Evolutionary conservation across 2,888 invertebrate species (phyloP).

Genomic region (Mechanitis mazaeus): DNA sequence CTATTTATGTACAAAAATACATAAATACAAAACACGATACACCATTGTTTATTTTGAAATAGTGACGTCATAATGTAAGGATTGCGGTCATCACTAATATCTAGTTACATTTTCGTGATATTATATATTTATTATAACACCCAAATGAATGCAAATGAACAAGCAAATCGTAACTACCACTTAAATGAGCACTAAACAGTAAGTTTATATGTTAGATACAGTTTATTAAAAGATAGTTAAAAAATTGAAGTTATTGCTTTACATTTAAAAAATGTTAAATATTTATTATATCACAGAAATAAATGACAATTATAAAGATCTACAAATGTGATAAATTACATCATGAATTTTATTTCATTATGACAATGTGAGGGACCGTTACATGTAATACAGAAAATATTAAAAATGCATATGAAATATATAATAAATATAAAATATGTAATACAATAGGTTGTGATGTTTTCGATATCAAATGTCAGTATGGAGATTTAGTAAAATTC

Average conservation of each 20-base stretch:
- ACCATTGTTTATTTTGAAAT: slow-evolving; percentile 12
- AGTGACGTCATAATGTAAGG: too few species aligned
- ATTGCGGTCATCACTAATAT: too few species aligned
- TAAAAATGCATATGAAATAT: too few species aligned
- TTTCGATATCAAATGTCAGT: too few species aligned
- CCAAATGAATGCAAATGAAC: background rate
- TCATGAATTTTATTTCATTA: background rate
- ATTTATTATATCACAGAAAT: slow-evolving; percentile 2
- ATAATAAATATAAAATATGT: too few species aligned
- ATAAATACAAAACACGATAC: slow-evolving; percentile 50
- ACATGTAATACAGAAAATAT: too few species aligned
- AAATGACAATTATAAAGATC: background rate
- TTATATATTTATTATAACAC: background rate
- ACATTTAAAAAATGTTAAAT: background rate
- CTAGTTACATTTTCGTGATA: background rate
- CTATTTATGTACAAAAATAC: slow-evolving; percentile 73
- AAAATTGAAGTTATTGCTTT: slow-evolving; percentile 1
- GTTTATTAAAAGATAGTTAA: background rate
- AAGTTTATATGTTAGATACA: background rate
- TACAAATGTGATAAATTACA: background rate
- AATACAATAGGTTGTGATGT: too few species aligned
- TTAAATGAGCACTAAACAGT: background rate
- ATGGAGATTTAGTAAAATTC: too few species aligned
- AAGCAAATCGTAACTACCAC: background rate
- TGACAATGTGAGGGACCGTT: too few species aligned